Evolutionary conservation across 1,140 invertebrate genomes (phyloP).

Genomic region (Lerema accius): DNA sequence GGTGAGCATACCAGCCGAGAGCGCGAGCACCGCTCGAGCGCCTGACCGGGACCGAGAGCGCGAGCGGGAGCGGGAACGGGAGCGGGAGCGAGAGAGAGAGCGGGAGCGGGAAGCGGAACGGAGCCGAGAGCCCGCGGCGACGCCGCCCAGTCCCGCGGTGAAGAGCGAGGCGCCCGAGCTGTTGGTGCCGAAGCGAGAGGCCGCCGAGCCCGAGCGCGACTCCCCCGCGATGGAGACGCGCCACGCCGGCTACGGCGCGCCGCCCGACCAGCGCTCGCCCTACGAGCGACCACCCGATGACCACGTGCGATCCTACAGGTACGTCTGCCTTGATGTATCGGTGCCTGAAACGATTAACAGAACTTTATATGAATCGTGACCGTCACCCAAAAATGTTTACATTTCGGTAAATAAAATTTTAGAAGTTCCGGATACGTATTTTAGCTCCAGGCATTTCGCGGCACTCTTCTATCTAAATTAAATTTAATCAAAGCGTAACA

Average conservation of each 20-base stretch:
- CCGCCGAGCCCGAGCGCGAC: constrained; percentile 86
- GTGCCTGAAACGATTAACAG: too few relatives aligned
- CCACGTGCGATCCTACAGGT: constrained; percentile 83
- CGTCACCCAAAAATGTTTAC: too few relatives aligned
- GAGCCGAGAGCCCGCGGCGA: constrained; percentile 83
- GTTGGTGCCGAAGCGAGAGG: constrained; percentile 86
- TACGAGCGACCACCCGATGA: constrained; percentile 86
- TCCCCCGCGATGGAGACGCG: constrained; percentile 89
- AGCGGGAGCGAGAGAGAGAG: constrained; percentile 53
- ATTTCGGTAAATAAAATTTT: too few relatives aligned
- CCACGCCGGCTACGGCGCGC: constrained; percentile 82
- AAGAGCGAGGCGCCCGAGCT: constrained; percentile 83
- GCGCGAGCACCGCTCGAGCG: constrained; percentile 15
- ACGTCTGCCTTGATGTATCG: constrained; percentile 43
- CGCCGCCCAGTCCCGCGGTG: constrained; percentile 83
- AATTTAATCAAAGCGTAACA: too few relatives aligned
- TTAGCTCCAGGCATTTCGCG: too few relatives aligned
- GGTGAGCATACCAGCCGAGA: constrained; percentile 22
- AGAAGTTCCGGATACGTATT: too few relatives aligned
- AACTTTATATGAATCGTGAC: too few relatives aligned
- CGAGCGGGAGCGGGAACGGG: constrained; percentile 36
- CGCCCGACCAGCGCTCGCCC: constrained; percentile 85
- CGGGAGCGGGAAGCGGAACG: constrained; percentile 66
- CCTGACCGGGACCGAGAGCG: constrained; percentile 30
- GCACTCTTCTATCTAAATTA: too few relatives aligned